A percentile compares a stretch with the other conserved stretches of the same genome.
phyloP scores from a whole-genome alignment of 2,797 vertebrate species.

The Apogon hyalosoma region DNA sequence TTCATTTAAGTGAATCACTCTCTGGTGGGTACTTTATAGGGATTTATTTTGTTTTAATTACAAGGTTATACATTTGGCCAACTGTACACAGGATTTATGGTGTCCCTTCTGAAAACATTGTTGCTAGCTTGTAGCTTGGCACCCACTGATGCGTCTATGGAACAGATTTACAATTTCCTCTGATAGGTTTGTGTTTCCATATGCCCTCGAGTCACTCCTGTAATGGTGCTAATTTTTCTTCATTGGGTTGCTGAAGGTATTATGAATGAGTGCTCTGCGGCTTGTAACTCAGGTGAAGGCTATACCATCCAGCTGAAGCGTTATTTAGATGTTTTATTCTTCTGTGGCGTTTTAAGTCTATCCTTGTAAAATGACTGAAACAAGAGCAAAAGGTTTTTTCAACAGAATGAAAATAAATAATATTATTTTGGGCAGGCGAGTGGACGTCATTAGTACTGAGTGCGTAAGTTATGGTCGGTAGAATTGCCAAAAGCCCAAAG shows the following conservation, averaged over 20 bases:
- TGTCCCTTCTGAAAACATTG: constrained; percentile 56
- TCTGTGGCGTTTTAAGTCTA: constrained; percentile 35
- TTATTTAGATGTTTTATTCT: constrained; percentile 37
- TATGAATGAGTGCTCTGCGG: constrained; percentile 33
- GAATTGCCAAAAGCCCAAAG: constrained; percentile 59
- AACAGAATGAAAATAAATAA: constrained; percentile 42
- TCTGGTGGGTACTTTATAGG: constrained; percentile 44
- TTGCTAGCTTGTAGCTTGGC: constrained; percentile 62
- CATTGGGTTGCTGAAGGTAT: constrained; percentile 40
- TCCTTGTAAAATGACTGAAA: constrained; percentile 35
- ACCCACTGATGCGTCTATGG: constrained; percentile 47
- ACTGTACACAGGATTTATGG: constrained; percentile 66
- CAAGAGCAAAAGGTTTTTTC: constrained; percentile 21
- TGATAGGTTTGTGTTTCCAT: constrained; percentile 67
- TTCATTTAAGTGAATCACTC: constrained; percentile 64
- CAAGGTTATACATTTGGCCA: constrained; percentile 66
- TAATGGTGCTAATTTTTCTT: constrained; percentile 70
- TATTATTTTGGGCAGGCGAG: constrained; percentile 62
- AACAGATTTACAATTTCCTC: constrained; percentile 68
- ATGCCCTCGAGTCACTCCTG: constrained; percentile 51
- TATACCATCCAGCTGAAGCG: constrained; percentile 5
- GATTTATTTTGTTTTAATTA: constrained; percentile 82
- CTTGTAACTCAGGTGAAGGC: constrained; percentile 20
- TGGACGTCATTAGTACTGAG: constrained; percentile 55
- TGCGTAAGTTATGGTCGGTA: constrained; percentile 56